Evolutionary conservation across 1,140 invertebrate genomes (phyloP).

Genomic region (Eufriesea mexicana): DNA sequence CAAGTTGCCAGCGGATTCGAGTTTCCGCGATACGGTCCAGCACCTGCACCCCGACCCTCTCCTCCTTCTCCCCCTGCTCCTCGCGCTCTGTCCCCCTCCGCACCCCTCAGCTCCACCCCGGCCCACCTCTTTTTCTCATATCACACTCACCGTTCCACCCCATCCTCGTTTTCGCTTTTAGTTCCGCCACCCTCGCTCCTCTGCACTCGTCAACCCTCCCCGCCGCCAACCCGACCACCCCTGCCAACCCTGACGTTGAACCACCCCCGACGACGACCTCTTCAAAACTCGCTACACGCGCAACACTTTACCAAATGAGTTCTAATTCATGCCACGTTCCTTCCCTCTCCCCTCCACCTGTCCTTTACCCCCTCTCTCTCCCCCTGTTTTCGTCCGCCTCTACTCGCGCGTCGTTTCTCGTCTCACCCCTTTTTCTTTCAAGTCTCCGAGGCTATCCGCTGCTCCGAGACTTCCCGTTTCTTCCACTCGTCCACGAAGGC

Average conservation of each 20-base stretch:
- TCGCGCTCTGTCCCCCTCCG: not conserved
- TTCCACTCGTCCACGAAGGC: constrained; percentile 16
- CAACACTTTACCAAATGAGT: constrained; percentile 72
- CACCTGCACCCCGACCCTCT: not conserved
- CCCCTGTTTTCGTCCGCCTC: not conserved
- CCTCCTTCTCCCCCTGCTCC: no score
- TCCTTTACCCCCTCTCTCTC: not conserved
- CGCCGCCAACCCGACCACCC: not conserved
- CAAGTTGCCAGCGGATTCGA: constrained; percentile 15
- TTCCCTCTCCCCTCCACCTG: not conserved
- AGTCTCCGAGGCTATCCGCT: not conserved
- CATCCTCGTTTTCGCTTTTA: constrained; percentile 40
- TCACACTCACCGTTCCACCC: not conserved
- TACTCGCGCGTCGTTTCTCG: not conserved
- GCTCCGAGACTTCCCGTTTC: constrained; percentile 27
- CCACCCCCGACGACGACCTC: constrained; percentile 29
- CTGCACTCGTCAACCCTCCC: not conserved
- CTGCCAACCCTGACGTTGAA: not conserved
- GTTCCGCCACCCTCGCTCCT: not conserved
- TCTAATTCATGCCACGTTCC: constrained; percentile 67
- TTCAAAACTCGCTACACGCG: constrained; percentile 52
- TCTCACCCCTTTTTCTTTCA: constrained; percentile 4
- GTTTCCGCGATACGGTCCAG: constrained; percentile 34
- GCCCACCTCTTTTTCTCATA: constrained; percentile 21
- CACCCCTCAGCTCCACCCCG: not conserved